Base-by-base conservation (phyloP, 92 coral and sea anemone genomes). In the Nematostella vectensis region DNA sequence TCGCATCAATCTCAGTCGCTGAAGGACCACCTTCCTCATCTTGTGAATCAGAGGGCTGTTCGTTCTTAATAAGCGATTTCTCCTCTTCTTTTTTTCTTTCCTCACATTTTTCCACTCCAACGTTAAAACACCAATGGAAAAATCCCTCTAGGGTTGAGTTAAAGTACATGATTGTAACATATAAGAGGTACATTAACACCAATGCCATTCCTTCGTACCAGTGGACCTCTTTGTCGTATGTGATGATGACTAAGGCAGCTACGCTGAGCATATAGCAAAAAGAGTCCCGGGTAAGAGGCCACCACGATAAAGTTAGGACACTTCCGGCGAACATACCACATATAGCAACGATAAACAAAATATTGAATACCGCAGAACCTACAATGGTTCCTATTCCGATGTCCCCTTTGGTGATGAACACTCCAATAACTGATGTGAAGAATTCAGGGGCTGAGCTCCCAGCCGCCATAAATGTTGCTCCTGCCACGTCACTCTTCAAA, bases 401-500 rank as follows among this genome's bases (percentile, higher is more conserved):
- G 54, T 84, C 94, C 1, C 87, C 85, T 54, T 84, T 65, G 27
- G 94, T 79, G 17, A 84, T 74, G 52, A 84, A 84, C 27, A 84
- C 87, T 17, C 83, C 94, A 20, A 84, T 84, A 8, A 84, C 70
- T 3, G 94, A 79, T 15, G 87, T 79, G 66, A 79, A 79, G 33
- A 84, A 68, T 27, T 84, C 94, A 4, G 94, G 79, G 3, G 80
- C 94, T 0, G 94, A 84, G 40, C 83, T 79, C 3, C 87, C 94
- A 15, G 79, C 86, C 11, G 94, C 94, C 94, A 84, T 84, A 38
- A 84, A 74, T 8, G 94, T 84, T 3, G 87, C 94, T n/a, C 94
- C 94, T n/a, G 87, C 87, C 0, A 84, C 94, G 51, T 84, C 83
- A 0, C 70, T 49, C 44, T 56, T 57, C 6, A 84, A 55, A 38